Conservation (phyloP, 1,140 invertebrate genomes). For the Calliphora vicina region DNA sequence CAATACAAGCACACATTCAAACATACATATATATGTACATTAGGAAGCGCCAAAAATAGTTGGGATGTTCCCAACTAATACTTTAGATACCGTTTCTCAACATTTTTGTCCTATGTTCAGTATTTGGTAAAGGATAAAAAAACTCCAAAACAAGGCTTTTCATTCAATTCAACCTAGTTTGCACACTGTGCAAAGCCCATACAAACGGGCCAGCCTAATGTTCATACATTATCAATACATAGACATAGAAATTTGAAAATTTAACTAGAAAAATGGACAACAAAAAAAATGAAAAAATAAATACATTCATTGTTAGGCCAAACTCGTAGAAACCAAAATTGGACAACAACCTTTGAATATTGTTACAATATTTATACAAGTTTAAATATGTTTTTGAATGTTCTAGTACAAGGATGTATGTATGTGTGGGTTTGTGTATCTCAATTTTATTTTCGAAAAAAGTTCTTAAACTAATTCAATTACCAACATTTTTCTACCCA, state of each 20-base stretch:
- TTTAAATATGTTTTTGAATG: neutral
- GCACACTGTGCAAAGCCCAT: no score
- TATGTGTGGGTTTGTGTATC: neutral
- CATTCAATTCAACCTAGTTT: no score
- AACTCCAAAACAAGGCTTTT: no score
- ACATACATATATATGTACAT: no score
- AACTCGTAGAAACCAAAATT: neutral
- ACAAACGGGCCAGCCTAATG: no score
- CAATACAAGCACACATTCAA: no score
- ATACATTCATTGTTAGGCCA: neutral
- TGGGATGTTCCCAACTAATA: no score
- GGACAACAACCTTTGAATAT: neutral
- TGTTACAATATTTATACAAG: neutral
- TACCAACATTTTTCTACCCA: neutral
- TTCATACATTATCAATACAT: neutral
- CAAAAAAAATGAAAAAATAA: neutral
- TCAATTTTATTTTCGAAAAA: neutral
- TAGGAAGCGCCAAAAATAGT: no score
- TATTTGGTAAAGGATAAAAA: no score
- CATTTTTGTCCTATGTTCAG: no score
- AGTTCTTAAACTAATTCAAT: neutral
- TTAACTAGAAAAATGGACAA: neutral
- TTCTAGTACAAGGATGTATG: neutral
- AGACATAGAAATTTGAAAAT: neutral
- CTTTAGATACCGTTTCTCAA: no score